phyloP scores from a whole-genome alignment of 2,888 invertebrate species.

The Drosophila formosana region DNA sequence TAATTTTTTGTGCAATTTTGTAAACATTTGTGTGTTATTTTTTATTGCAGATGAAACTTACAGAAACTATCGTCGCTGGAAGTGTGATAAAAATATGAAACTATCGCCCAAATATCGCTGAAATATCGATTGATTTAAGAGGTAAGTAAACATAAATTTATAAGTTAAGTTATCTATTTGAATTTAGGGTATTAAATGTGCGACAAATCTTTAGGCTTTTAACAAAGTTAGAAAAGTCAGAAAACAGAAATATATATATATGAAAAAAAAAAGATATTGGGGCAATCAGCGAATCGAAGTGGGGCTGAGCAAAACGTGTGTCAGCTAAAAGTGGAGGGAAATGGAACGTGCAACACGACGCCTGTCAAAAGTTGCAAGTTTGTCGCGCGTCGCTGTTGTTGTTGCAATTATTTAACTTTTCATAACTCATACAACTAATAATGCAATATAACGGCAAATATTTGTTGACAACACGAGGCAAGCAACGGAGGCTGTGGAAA shows the following conservation, averaged over 20 bases:
- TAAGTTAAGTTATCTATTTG: neutral
- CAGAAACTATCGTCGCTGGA: neutral
- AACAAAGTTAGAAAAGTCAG: neutral
- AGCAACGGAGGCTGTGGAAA: neutral
- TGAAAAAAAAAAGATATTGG: neutral
- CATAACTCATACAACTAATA: conserved; percentile 73
- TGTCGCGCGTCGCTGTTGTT: conserved; percentile 22
- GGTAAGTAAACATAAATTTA: neutral
- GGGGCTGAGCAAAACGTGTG: conserved; percentile 49
- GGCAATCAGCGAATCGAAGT: conserved; percentile 65
- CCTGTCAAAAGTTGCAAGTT: conserved; percentile 48
- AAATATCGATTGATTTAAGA: neutral
- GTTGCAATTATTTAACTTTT: conserved; percentile 75
- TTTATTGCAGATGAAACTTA: neutral
- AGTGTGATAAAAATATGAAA: neutral
- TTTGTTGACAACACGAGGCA: conserved; percentile 66
- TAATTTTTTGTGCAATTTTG: neutral
- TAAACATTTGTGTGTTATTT: neutral
- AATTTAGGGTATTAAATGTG: conserved; percentile 3
- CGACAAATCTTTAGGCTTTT: neutral
- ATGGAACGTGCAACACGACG: conserved; percentile 27
- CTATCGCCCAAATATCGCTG: neutral
- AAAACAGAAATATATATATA: neutral
- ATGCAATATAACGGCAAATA: conserved; percentile 74
- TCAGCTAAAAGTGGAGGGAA: conserved; percentile 54